Base-by-base conservation (phyloP, 2,113 vertebrate genomes). In the Xiphias gladius region DNA sequence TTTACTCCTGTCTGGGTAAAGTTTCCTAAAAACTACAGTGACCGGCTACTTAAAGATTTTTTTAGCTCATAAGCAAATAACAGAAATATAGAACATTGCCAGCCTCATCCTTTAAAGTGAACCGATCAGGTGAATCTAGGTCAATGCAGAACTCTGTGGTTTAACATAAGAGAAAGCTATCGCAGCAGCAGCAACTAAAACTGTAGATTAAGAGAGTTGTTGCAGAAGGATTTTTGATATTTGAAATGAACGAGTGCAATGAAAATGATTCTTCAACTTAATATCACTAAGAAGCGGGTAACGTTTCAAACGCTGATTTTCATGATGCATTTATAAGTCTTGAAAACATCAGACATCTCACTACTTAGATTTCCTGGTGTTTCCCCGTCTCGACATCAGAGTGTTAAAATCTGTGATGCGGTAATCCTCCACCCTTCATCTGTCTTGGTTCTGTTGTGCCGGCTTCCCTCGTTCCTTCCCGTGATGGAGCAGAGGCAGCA, bases 341-440 rank as follows among this genome's bases (percentile, higher is more conserved):
- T 2, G 9, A 16, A 41, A 10, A 2, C 57, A 55, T 66, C 59
- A 66, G 32, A 79, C 46, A 32, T 24, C 68, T 52, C 50, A 7
- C 19, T 17, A 10, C 17, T n/a, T 11, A 39, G 43, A 46, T 58
- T 26, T 11, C 9, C n/a, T 58, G 55, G 19, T 0, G 41, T 70
- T 65, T 55, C 35, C 24, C 17, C 7, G 39, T 55, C n/a, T 43
- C 4, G 57, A 46, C 59, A 69, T 78, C 74, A 22, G 61, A 54
- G 63, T 2, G 9, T 54, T 65, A 4, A 69, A 73, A 76, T 74
- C 54, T 64, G 32, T 20, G n/a, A 26, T 20, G 37, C 73, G 6
- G 35, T 76, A 55, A 79, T 74, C 80, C 69, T 39, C 57, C 32
- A 5, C 50, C 57, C 10, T 73, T 39, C 82, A 68, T 85, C 73